Evolutionary conservation across 2,888 invertebrate genomes (phyloP), one percentile per base, ranked within the genome.

Genomic region (Protophormia terraenovae): DNA sequence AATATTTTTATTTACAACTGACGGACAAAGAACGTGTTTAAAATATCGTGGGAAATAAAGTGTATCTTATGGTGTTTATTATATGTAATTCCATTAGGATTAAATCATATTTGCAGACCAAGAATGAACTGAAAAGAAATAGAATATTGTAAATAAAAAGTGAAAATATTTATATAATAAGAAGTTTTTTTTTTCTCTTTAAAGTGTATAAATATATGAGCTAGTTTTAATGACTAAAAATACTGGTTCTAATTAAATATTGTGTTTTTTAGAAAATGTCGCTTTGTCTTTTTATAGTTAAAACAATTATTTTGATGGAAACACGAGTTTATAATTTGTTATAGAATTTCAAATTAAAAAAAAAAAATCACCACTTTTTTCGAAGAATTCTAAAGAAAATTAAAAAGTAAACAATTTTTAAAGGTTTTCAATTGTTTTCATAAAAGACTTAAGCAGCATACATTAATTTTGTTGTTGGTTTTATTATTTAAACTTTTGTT

Each of bases 51-150:
- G 24, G 45, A 67, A 58, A 67, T n/a, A n/a, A n/a, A n/a, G n/a
- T n/a, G n/a, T 77, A 22, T 22, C 24, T 8, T 10, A 19, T n/a
- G n/a, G n/a, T 47, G 55, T 47, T 27, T 8, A 3, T 10, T 14
- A 8, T 19, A 4, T 50, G 29, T n/a, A 32, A 77, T 77, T 1
- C 67, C 55, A 77, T 58, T 32, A 45, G 7, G 19, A 67, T 58
- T 67, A 67, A 77, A 45, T 58, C 29, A 67, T 12, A n/a, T 67
- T 45, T 58, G 8, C 19, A 53, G 3, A 41, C 38, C 14, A 22
- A 77, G 32, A 38, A 38, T 27, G 24, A 6, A 41, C 14, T 38
- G 0, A 22, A 14, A 27, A 14, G 7, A 32, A 16, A 16, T 38
- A 22, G 38, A 19, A 35, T 1, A 24, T 22, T 22, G 24, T 24